These are phyloP conservation scores for Standfussiana lucernea DNA, from an alignment of 2,888 invertebrate genomes.

Conservation along the genomic window DNA sequence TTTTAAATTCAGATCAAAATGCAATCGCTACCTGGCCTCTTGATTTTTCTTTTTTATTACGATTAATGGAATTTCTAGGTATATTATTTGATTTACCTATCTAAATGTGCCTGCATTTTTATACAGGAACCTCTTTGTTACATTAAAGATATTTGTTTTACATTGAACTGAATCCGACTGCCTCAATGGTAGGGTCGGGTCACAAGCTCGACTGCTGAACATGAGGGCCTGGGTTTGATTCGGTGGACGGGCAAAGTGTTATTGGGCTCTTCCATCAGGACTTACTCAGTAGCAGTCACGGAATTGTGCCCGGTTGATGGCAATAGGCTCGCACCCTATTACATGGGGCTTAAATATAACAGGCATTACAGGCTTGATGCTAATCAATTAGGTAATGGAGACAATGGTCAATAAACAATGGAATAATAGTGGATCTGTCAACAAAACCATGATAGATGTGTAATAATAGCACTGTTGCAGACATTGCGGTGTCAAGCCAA, in stretches of 20 bases:
- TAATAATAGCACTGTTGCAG: not conserved
- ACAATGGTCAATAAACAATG: not conserved
- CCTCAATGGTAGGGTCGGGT: not conserved
- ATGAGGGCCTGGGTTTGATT: not conserved
- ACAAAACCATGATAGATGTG: constrained; percentile 1
- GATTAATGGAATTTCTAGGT: not conserved
- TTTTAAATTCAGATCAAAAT: not conserved
- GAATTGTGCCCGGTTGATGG: not conserved
- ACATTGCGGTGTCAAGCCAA: constrained; percentile 4
- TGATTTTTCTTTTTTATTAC: not conserved
- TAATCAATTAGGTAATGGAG: not conserved
- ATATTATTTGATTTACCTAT: not conserved
- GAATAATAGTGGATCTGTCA: constrained; percentile 1
- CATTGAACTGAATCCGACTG: not conserved
- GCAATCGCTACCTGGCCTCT: not conserved
- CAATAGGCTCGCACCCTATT: not conserved
- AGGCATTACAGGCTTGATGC: not conserved
- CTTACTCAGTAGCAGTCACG: not conserved
- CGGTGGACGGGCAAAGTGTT: not conserved
- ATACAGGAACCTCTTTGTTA: not conserved
- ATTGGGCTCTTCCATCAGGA: not conserved
- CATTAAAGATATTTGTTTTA: not conserved
- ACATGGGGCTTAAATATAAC: not conserved
- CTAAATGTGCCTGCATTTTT: not conserved
- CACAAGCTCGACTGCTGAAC: not conserved